Percentiles rank a stretch among this genome's conserved stretches.
phyloP scores from a whole-genome alignment of 2,113 vertebrate genomes.

The Neomonachus schauinslandi region DNA sequence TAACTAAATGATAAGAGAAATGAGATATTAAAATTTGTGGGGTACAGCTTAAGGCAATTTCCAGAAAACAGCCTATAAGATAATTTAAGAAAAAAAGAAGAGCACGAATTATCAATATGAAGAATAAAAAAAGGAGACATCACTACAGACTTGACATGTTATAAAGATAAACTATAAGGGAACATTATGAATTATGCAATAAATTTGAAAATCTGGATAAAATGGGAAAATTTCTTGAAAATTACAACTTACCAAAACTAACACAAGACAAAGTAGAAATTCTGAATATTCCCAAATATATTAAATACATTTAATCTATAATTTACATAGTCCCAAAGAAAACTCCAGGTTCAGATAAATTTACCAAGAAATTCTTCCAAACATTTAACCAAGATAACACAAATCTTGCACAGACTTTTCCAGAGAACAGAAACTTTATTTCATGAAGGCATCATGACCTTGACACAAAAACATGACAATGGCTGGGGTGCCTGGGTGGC shows the following conservation, averaged over 20 bases:
- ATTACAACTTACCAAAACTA: background rate
- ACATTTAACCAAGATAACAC: background rate
- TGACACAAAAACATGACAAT: background rate
- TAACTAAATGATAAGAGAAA: background rate
- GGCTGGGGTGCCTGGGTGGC: background rate
- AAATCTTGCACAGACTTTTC: background rate
- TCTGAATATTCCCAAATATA: background rate
- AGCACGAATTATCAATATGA: background rate
- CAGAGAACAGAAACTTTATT: background rate
- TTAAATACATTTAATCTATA: background rate
- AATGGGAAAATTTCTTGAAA: background rate
- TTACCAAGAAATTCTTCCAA: background rate
- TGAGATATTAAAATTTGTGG: background rate
- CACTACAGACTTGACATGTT: background rate
- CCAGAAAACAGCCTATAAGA: background rate
- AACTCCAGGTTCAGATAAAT: background rate
- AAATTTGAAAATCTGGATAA: background rate
- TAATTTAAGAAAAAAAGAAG: background rate
- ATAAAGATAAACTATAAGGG: background rate
- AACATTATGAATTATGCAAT: background rate
- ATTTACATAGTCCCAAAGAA: background rate
- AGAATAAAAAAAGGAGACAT: background rate
- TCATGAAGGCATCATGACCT: background rate
- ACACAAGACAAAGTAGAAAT: background rate
- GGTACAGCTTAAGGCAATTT: background rate